These are phyloP conservation scores for Enteromius fasciolatus DNA, from an alignment of 2,797 vertebrate species.

Conservation along the genomic window DNA sequence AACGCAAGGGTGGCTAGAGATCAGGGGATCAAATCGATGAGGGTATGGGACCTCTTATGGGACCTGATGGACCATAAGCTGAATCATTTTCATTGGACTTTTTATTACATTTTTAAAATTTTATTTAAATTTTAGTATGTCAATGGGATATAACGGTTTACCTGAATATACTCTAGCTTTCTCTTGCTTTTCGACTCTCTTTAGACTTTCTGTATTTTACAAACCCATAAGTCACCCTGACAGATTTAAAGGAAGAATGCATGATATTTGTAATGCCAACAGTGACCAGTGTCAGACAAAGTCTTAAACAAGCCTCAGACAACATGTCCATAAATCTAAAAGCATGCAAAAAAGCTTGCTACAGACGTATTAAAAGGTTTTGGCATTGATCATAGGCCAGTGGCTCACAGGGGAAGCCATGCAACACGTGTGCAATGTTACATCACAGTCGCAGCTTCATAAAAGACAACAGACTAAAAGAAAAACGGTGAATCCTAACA, in stretches of 20 bases:
- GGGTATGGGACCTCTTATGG: neutral
- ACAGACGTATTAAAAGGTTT: neutral
- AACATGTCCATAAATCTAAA: neutral
- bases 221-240: neutral
- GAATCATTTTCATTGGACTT: neutral
- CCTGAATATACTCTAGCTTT: neutral
- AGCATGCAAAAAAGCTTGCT: neutral
- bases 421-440: neutral
- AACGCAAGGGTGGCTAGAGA: slow-evolving; percentile 18
- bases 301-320: neutral
- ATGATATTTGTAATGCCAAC: neutral
- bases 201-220: neutral
- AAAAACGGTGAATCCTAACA: neutral
- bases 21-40: slow-evolving; percentile 45
- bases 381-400: neutral
- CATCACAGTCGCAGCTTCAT: neutral
- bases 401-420: neutral
- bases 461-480: neutral
- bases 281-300: neutral
- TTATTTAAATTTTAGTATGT: neutral
- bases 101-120: no score
- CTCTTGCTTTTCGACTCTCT: neutral
- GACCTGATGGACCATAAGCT: neutral
- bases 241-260: neutral
- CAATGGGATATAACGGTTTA: neutral